Percentiles rank a stretch among this genome's conserved stretches.
Conservation (phyloP, 2,113 vertebrate species). For the Thalassoma bifasciatum region DNA sequence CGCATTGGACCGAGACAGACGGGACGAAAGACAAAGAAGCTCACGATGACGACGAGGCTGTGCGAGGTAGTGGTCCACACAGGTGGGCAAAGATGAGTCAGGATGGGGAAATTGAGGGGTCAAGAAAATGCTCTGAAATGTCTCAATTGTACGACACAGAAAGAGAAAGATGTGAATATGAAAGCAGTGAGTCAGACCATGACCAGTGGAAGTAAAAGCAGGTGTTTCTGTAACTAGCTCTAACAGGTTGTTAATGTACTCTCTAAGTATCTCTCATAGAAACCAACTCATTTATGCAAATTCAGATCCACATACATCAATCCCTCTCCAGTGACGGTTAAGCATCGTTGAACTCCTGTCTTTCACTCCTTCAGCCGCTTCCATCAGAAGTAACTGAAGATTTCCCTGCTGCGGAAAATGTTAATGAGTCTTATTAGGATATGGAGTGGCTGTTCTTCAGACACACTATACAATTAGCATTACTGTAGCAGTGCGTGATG, state of each 20-base stretch:
- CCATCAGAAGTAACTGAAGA: constrained; percentile 11
- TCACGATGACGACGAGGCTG: constrained; percentile 20
- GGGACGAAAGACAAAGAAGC: constrained; percentile 48
- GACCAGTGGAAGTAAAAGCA: background rate
- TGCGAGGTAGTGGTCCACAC: constrained; percentile 22
- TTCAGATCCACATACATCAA: background rate
- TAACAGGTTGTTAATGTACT: constrained; percentile 12
- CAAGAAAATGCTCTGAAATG: background rate
- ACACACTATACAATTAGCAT: constrained; percentile 17
- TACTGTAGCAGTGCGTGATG: constrained; percentile 1
- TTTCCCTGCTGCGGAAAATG: constrained; percentile 19
- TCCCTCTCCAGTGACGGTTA: constrained; percentile 11
- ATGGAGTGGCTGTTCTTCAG: constrained; percentile 32
- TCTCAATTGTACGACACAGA: background rate
- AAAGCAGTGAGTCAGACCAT: background rate
- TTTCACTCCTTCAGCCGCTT: constrained; percentile 9
- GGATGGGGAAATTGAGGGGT: constrained; percentile 4
- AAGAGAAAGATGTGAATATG: background rate
- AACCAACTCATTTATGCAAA: background rate
- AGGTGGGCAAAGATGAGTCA: constrained; percentile 23
- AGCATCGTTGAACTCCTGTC: constrained; percentile 17
- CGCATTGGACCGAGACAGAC: constrained; percentile 55
- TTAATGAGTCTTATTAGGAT: constrained; percentile 25
- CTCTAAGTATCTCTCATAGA: constrained; percentile 13
- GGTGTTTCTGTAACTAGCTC: background rate